A percentile compares a stretch with the other conserved stretches of the same genome.
Conservation (phyloP, 1,140 invertebrate genomes). For the Bemisia tabaci region DNA sequence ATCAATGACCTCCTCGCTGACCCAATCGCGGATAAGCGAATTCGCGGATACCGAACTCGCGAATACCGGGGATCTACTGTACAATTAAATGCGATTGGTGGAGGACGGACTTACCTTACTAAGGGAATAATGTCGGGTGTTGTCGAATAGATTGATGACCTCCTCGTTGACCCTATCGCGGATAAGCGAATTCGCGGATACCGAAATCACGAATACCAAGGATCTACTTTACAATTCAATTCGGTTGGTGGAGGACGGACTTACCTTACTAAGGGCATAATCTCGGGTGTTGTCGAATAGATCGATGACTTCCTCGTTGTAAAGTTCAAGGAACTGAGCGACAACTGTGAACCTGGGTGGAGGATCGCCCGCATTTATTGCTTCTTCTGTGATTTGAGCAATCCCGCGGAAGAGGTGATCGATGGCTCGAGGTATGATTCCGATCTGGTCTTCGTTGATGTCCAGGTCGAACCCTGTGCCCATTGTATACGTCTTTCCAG, state of each 20-base stretch:
- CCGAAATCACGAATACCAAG: no score
- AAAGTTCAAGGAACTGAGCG: conserved; percentile 83
- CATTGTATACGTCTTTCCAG: conserved; percentile 98
- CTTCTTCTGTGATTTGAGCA: conserved; percentile 42
- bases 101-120: conserved; percentile 39
- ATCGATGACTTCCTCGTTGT: conserved; percentile 94
- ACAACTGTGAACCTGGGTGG: conserved; percentile 66
- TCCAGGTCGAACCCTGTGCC: conserved; percentile 92
- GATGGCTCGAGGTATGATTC: conserved; percentile 90
- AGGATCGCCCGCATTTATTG: conserved; percentile 41
- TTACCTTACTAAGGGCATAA: conserved; percentile 39
- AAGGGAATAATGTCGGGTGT: conserved; percentile 39
- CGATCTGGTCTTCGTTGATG: conserved; percentile 50
- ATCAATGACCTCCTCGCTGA: conserved; percentile 91
- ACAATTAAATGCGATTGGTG: no score
- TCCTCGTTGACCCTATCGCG: no score
- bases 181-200: no score
- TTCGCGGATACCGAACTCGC: no score
- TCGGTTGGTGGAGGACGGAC: no score
- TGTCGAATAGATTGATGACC: conserved; percentile 80
- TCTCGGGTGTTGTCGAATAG: conserved; percentile 60
- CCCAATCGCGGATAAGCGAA: no score
- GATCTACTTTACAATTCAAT: no score
- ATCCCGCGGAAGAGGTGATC: conserved; percentile 79
- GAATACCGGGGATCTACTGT: no score